phyloP scores from a whole-genome alignment of 2,797 vertebrate species.

The Florisuga fusca region DNA sequence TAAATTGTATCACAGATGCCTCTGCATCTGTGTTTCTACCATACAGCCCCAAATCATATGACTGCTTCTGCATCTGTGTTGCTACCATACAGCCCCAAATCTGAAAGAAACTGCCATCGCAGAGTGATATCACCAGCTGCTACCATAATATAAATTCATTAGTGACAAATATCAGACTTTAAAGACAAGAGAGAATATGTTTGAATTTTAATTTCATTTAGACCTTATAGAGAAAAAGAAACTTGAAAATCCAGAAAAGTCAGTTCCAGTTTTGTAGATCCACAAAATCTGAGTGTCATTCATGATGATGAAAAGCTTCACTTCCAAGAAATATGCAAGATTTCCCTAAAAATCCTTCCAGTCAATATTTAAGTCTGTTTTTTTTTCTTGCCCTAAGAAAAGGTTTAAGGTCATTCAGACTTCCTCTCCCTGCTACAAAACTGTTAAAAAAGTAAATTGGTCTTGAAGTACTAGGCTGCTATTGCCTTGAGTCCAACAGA shows the following conservation, averaged over 20 bases:
- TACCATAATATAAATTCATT: not conserved
- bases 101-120: slow-evolving; percentile 55
- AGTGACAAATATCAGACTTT: not conserved
- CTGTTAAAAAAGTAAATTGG: slow-evolving; percentile 43
- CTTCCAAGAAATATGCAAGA: not conserved
- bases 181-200: not conserved
- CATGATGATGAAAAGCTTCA: not conserved
- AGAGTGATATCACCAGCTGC: slow-evolving; percentile 35
- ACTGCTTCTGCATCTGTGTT: slow-evolving; percentile 45
- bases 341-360: slow-evolving; percentile 55
- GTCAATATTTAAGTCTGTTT: slow-evolving; percentile 31
- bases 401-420: slow-evolving; percentile 10
- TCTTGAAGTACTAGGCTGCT: slow-evolving; percentile 26
- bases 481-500: slow-evolving; percentile 49
- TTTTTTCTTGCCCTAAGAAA: slow-evolving; percentile 36
- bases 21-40: slow-evolving; percentile 68
- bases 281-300: not conserved
- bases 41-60: slow-evolving; percentile 35
- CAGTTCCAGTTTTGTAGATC: not conserved
- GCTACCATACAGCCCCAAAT: slow-evolving; percentile 14
- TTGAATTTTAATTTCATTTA: not conserved
- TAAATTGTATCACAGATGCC: slow-evolving; percentile 52
- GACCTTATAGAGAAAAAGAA: not conserved
- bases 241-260: not conserved
- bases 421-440: not conserved